A percentile compares a stretch with the other conserved stretches of the same genome.
phyloP scores from a whole-genome alignment of 2,797 vertebrate genomes.

The Eupleurogrammus muticus region DNA sequence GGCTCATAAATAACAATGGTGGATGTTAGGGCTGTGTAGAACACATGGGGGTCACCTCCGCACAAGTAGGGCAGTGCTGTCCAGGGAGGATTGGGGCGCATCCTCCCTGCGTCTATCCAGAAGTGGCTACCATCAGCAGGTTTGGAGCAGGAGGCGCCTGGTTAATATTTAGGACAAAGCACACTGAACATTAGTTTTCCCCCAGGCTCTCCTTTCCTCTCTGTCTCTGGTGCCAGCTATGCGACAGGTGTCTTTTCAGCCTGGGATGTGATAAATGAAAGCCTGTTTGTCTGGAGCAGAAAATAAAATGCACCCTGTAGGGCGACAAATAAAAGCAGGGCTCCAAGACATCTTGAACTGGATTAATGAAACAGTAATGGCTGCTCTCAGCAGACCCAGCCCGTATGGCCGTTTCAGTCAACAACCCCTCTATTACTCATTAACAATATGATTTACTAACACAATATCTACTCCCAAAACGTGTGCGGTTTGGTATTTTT shows the following conservation, averaged over 20 bases:
- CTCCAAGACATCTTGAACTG: slow-evolving; percentile 55
- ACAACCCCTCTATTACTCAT: slow-evolving; percentile 51
- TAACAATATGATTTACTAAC: slow-evolving; percentile 51
- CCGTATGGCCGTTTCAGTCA: slow-evolving; percentile 49
- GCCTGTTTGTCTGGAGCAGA: slow-evolving; percentile 64
- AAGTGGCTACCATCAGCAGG: slow-evolving; percentile 77
- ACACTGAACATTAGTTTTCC: slow-evolving; percentile 66
- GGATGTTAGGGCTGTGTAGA: slow-evolving; percentile 68
- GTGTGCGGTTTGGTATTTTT: not conserved
- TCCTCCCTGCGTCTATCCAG: slow-evolving; percentile 53
- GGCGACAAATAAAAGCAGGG: slow-evolving; percentile 65
- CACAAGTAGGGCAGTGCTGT: slow-evolving; percentile 74
- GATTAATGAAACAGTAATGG: slow-evolving; percentile 72
- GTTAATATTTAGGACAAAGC: slow-evolving; percentile 76
- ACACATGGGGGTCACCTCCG: slow-evolving; percentile 81
- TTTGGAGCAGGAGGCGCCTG: slow-evolving; percentile 64
- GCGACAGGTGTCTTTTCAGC: slow-evolving; percentile 81
- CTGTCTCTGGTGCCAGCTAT: slow-evolving; percentile 53
- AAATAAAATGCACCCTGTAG: slow-evolving; percentile 67
- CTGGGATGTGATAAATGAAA: slow-evolving; percentile 80
- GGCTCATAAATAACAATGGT: slow-evolving; percentile 83
- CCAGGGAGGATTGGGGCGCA: slow-evolving; percentile 74
- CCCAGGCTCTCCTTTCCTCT: slow-evolving; percentile 66
- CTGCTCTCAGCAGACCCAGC: slow-evolving; percentile 40
- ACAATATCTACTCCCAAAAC: slow-evolving; percentile 4